Conservation (phyloP, 2,113 vertebrate genomes). For the Circaetus gallicus region DNA sequence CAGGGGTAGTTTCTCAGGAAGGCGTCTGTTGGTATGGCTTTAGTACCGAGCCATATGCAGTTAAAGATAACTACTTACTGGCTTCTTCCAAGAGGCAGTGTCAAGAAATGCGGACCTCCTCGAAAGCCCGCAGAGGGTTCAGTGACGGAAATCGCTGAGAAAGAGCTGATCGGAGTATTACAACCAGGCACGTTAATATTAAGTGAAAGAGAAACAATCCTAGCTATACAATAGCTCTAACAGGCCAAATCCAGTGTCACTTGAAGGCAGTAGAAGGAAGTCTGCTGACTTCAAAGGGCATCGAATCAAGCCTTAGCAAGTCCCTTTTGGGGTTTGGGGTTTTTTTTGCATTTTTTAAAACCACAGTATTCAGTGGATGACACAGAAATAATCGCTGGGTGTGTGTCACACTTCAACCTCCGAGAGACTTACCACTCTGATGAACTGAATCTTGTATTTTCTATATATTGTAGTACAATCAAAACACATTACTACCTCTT, state of each 20-base stretch:
- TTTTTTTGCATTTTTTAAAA: conserved; percentile 41
- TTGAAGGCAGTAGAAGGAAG: conserved; percentile 2
- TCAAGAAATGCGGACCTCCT: conserved; percentile 28
- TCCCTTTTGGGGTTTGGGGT: background rate
- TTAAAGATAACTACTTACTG: conserved; percentile 45
- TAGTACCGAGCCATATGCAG: conserved; percentile 62
- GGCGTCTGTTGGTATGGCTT: conserved; percentile 70
- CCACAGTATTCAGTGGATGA: conserved; percentile 68
- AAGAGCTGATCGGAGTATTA: conserved; percentile 47
- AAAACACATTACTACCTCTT: conserved; percentile 95
- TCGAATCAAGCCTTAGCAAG: conserved; percentile 19
- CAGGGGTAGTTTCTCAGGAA: conserved; percentile 85
- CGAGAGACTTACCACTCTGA: conserved; percentile 76
- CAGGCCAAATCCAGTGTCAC: conserved; percentile 31
- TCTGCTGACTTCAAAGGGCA: conserved; percentile 12
- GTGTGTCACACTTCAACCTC: conserved; percentile 69
- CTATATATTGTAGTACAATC: conserved; percentile 91
- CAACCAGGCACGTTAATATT: background rate
- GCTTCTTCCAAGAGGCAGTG: conserved; percentile 60
- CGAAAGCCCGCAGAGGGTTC: background rate
- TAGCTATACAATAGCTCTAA: conserved; percentile 57
- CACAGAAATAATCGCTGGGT: conserved; percentile 35
- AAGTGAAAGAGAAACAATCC: conserved; percentile 46
- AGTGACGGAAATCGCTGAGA: conserved; percentile 22
- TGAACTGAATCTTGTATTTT: conserved; percentile 79